A percentile compares a stretch with the other conserved stretches of the same genome.
Conservation (phyloP, 2,888 invertebrate species). For the Cataglyphis albicans region DNA sequence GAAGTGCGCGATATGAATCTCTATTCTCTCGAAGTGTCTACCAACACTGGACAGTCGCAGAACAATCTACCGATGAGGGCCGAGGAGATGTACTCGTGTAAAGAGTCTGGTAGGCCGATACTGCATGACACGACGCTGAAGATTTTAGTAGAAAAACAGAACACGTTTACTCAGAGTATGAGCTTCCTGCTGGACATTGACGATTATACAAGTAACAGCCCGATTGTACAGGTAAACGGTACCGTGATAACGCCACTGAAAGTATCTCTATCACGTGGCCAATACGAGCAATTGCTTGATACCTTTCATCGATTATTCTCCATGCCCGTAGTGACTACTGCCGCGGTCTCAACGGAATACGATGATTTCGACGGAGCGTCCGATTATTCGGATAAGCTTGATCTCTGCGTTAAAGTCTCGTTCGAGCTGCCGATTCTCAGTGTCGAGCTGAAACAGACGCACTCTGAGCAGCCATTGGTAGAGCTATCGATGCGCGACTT, state of each 20-base stretch:
- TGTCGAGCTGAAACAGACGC: constrained; percentile 91
- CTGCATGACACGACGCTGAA: constrained; percentile 95
- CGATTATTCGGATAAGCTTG: constrained; percentile 77
- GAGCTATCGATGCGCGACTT: constrained; percentile 95
- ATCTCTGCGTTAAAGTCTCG: constrained; percentile 86
- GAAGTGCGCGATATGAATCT: constrained; percentile 95
- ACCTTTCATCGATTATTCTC: constrained; percentile 87
- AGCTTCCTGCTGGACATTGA: constrained; percentile 76
- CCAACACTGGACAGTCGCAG: constrained; percentile 77
- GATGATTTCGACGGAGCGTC: constrained; percentile 12
- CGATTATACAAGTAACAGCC: constrained; percentile 74
- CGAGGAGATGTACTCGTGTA: constrained; percentile 92
- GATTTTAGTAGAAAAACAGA: constrained; percentile 88
- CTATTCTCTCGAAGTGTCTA: constrained; percentile 90
- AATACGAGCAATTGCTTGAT: constrained; percentile 96
- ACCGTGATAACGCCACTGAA: constrained; percentile 94
- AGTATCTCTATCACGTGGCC: constrained; percentile 93
- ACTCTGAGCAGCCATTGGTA: constrained; percentile 92
- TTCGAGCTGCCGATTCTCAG: constrained; percentile 92
- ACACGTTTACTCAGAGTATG: constrained; percentile 74
- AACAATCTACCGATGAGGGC: constrained; percentile 87
- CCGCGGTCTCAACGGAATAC: constrained; percentile 76
- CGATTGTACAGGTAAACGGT: constrained; percentile 87
- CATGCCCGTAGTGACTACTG: constrained; percentile 81
- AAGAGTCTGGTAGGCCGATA: constrained; percentile 93